Percentiles rank a stretch among this genome's conserved stretches.
Conservation (phyloP, 2,797 vertebrate genomes). For the Cryptoprocta ferox region DNA sequence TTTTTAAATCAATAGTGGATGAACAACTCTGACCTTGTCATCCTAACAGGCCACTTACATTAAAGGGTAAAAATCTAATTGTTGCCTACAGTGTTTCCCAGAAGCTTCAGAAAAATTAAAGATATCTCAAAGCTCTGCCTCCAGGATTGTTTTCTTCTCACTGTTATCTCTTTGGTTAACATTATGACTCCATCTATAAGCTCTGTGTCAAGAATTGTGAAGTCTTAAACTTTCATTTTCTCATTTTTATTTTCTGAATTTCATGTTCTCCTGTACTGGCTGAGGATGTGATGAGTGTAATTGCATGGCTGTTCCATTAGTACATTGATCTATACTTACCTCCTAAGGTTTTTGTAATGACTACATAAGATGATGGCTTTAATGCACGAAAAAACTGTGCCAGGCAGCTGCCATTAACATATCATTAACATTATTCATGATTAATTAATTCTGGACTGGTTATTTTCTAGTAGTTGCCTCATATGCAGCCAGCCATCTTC, state of each 20-base stretch:
- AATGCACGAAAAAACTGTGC: background rate
- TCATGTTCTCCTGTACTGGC: background rate
- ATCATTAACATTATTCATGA: background rate
- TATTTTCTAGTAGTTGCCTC: background rate
- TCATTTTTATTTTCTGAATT: background rate
- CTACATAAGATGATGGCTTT: background rate
- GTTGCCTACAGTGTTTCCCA: background rate
- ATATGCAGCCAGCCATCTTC: background rate
- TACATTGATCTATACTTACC: background rate
- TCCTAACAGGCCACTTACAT: background rate
- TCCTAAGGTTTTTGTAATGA: background rate
- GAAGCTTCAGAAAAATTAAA: background rate
- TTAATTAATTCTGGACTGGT: background rate
- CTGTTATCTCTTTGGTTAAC: background rate
- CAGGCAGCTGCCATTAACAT: background rate
- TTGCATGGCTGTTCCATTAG: background rate
- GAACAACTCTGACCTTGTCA: background rate
- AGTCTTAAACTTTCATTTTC: background rate
- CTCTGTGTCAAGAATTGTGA: background rate
- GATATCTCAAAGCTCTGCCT: background rate
- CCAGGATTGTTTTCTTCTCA: background rate
- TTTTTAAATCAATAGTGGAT: background rate
- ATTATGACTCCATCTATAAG: background rate
- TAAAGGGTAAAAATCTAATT: background rate
- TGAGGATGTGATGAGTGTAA: background rate